Evolutionary conservation across 2,113 vertebrate species (phyloP).

Genomic region (Apistogramma diplotaenia): DNA sequence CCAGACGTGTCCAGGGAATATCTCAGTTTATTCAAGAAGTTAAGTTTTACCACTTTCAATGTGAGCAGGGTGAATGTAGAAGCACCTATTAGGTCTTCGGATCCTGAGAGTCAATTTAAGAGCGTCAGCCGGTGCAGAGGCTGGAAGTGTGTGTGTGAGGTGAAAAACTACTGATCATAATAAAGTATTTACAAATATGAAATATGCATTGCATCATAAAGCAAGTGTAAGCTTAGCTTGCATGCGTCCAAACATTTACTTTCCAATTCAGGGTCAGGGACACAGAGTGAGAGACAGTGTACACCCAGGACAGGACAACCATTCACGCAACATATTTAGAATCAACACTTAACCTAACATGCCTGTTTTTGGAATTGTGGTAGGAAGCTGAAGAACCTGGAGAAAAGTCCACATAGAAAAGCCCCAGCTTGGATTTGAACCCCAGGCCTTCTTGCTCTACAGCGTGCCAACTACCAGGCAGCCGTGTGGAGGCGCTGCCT

Average conservation of each 20-base stretch:
- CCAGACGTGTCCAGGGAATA: neutral
- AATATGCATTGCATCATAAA: neutral
- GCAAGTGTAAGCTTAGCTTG: too few species aligned
- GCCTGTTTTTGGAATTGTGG: neutral
- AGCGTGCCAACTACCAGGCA: too few species aligned
- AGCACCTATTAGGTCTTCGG: neutral
- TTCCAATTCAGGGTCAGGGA: too few species aligned
- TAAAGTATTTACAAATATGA: neutral
- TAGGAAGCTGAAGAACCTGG: too few species aligned
- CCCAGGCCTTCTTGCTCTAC: neutral
- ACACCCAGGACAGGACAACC: neutral
- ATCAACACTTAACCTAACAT: neutral
- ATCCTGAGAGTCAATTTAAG: neutral
- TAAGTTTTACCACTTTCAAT: neutral
- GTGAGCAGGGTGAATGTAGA: neutral
- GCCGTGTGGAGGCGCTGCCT: too few species aligned
- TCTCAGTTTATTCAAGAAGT: neutral
- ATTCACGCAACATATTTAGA: neutral
- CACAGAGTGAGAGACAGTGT: neutral
- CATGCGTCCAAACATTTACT: too few species aligned
- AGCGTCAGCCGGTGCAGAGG: neutral
- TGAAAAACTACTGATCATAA: neutral
- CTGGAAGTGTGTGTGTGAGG: neutral
- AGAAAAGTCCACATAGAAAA: neutral
- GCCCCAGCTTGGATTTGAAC: neutral